Conservation (phyloP, 23 tunicate species). For the Pegea sp. region DNA sequence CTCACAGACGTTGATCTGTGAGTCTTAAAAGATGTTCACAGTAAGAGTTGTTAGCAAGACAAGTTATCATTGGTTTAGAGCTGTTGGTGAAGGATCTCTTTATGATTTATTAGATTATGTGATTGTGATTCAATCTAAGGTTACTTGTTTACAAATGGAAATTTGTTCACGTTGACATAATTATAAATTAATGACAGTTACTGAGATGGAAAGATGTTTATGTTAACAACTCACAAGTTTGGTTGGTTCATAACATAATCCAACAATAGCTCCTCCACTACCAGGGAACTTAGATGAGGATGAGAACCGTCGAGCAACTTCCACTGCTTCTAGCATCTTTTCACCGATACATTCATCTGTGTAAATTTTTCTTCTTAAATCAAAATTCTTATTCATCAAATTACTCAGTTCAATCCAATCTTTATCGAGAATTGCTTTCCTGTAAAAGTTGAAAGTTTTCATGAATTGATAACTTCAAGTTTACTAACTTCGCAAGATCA, state of each 20-base stretch:
- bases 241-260: conserved; percentile 22
- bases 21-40: too few relatives aligned
- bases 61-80: too few relatives aligned
- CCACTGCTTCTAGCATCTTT: conserved; percentile 38
- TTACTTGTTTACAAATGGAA: too few relatives aligned
- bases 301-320: conserved; percentile 24
- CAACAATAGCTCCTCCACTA: conserved; percentile 92
- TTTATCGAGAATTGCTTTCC: conserved; percentile 16
- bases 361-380: conserved; percentile 41
- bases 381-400: conserved; percentile 63
- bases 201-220: too few relatives aligned
- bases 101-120: too few relatives aligned
- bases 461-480: background rate
- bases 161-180: too few relatives aligned
- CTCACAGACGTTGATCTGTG: too few relatives aligned
- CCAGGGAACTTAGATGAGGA: conserved; percentile 77
- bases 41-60: too few relatives aligned
- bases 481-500: conserved; percentile 21
- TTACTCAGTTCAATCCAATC: conserved; percentile 37
- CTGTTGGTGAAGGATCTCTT: too few relatives aligned
- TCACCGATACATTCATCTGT: conserved; percentile 40
- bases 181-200: too few relatives aligned
- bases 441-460: too few relatives aligned
- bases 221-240: conserved; percentile 1
- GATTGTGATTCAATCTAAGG: too few relatives aligned